A percentile compares a stretch with the other conserved stretches of the same genome.
These are phyloP conservation scores for Cantharis nigra DNA, from an alignment of 2,888 invertebrate species.

Conservation along the genomic window DNA sequence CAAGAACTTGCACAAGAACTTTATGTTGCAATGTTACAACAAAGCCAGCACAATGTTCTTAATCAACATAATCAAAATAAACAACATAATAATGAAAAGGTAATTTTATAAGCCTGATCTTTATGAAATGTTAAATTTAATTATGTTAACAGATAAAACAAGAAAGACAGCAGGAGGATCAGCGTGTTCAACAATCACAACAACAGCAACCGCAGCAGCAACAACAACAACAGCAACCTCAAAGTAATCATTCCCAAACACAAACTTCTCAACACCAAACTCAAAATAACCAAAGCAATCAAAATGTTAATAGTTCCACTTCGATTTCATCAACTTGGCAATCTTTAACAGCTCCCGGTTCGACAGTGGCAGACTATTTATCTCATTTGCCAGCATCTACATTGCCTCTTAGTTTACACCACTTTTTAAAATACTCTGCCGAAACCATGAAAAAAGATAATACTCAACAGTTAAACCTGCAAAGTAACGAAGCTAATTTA, in stretches of 20 bases:
- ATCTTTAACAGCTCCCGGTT: slow-evolving; percentile 66
- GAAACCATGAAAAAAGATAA: slow-evolving; percentile 77
- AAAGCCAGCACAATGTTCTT: slow-evolving; percentile 37
- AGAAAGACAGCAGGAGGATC: slow-evolving; percentile 40
- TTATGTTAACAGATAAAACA: slow-evolving; percentile 37
- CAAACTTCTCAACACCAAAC: slow-evolving; percentile 37
- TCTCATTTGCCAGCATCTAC: slow-evolving; percentile 77
- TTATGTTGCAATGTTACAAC: slow-evolving; percentile 50
- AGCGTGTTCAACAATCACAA: slow-evolving; percentile 33
- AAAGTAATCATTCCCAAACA: slow-evolving; percentile 34
- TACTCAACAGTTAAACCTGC: slow-evolving; percentile 51
- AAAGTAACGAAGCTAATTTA: slow-evolving; percentile 43
- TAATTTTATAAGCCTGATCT: slow-evolving; percentile 15
- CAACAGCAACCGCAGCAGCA: slow-evolving; percentile 36
- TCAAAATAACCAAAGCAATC: slow-evolving; percentile 45
- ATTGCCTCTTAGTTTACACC: slow-evolving; percentile 78
- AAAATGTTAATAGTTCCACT: slow-evolving; percentile 57
- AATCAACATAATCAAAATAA: slow-evolving; percentile 38
- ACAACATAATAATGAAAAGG: slow-evolving; percentile 44
- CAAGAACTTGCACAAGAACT: slow-evolving; percentile 51
- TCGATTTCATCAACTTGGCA: slow-evolving; percentile 71
- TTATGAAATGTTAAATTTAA: background rate
- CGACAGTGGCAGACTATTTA: slow-evolving; percentile 83
- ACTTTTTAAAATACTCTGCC: slow-evolving; percentile 82
- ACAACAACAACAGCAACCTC: slow-evolving; percentile 34